phyloP scores from a whole-genome alignment of 2,797 vertebrate species.

The Brotula barbata region DNA sequence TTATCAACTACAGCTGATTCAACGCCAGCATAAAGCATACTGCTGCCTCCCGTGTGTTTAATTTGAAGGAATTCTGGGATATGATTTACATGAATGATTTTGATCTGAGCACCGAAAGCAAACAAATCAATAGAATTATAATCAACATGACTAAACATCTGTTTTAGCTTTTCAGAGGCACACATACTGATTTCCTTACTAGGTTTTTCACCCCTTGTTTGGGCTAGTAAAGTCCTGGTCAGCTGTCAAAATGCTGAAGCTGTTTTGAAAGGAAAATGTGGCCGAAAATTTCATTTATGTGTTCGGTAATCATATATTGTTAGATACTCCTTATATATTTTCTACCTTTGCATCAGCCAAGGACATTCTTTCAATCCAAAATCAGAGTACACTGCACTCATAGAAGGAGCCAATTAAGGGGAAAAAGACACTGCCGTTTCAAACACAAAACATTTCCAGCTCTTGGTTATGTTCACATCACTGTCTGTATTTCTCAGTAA shows the following conservation, averaged over 20 bases:
- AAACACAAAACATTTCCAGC: conserved; percentile 9
- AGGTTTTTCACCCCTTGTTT: too few relatives aligned
- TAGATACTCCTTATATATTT: conserved; percentile 10
- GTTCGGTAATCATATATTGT: conserved; percentile 12
- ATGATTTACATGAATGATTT: background rate
- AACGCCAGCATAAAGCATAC: background rate
- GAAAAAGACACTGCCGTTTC: conserved; percentile 26
- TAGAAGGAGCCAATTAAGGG: conserved; percentile 27
- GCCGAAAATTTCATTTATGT: conserved; percentile 1
- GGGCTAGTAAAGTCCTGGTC: too few relatives aligned
- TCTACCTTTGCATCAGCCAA: conserved; percentile 26
- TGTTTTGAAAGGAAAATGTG: background rate
- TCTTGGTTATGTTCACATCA: background rate
- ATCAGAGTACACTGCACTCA: conserved; percentile 30
- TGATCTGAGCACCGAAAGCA: background rate
- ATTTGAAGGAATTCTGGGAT: background rate
- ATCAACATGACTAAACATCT: background rate
- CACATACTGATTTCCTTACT: too few relatives aligned
- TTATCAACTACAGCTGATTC: background rate
- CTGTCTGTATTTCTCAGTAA: conserved; percentile 3
- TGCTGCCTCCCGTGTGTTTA: background rate
- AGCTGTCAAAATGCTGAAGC: background rate
- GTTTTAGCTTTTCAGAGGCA: conserved; percentile 3
- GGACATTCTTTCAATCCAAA: conserved; percentile 54
- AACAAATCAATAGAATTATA: background rate